phyloP scores from a whole-genome alignment of 23 tunicate species.

The Trididemnum nubilum region DNA sequence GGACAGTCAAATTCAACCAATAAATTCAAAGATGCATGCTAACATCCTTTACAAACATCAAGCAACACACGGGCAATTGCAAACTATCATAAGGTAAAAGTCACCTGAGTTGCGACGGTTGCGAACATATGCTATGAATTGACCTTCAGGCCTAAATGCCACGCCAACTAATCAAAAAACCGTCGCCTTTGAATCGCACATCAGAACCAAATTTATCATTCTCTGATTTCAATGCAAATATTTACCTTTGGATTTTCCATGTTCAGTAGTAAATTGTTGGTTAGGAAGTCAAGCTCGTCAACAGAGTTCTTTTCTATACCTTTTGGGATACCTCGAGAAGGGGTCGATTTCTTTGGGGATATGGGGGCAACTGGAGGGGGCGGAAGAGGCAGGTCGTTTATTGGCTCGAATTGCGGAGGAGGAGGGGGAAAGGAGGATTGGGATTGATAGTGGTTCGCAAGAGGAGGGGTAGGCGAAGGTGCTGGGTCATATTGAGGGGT shows the following conservation, averaged over 20 bases:
- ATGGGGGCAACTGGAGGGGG: constrained; percentile 11
- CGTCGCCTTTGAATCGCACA: too few species aligned
- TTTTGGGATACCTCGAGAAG: constrained; percentile 28
- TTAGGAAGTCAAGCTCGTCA: constrained; percentile 81
- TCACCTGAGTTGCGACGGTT: too few species aligned
- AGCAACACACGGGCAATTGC: too few species aligned
- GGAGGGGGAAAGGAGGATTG: background rate
- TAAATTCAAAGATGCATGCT: too few species aligned
- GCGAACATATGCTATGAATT: too few species aligned
- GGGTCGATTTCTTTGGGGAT: background rate
- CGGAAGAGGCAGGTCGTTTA: background rate
- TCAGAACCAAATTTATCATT: too few species aligned
- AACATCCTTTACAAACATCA: too few species aligned
- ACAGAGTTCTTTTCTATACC: constrained; percentile 43
- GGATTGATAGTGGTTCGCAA: background rate
- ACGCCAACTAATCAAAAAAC: too few species aligned
- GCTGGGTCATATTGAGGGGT: background rate
- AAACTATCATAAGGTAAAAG: too few species aligned
- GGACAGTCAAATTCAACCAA: too few species aligned
- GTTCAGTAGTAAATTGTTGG: constrained; percentile 65
- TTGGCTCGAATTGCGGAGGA: background rate
- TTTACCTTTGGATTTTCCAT: constrained; percentile 82
- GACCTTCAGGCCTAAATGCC: too few species aligned
- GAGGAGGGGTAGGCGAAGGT: constrained; percentile 9
- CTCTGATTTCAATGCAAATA: too few species aligned